These are phyloP conservation scores for Pseudomyrmex cubaensis DNA, from an alignment of 1,140 invertebrate genomes.

Conservation along the genomic window DNA sequence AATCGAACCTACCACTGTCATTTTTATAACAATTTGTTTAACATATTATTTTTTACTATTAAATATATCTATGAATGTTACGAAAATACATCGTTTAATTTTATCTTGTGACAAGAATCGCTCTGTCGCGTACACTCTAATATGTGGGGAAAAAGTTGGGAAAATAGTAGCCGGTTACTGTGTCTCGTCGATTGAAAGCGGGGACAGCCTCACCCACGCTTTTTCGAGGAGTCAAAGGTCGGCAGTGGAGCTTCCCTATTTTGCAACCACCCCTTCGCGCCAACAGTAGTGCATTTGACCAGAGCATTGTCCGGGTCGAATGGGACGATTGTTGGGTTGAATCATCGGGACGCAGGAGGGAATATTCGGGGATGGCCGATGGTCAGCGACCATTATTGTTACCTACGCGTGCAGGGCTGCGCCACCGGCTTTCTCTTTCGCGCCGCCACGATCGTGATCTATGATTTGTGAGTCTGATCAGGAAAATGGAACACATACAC, in stretches of 20 bases:
- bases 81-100: neutral
- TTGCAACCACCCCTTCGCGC: constrained; percentile 72
- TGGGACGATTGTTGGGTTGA: constrained; percentile 82
- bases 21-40: neutral
- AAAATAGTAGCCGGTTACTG: constrained; percentile 12
- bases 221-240: constrained; percentile 65
- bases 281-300: constrained; percentile 80
- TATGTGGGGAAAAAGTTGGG: constrained; percentile 41
- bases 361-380: constrained; percentile 81
- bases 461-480: constrained; percentile 6
- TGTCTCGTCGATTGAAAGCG: constrained; percentile 57
- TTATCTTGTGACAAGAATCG: neutral
- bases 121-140: neutral
- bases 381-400: constrained; percentile 81
- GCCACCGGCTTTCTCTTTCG: constrained; percentile 3
- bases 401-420: constrained; percentile 55
- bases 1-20: neutral
- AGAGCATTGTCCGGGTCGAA: constrained; percentile 79
- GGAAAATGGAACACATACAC: constrained; percentile 27
- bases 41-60: neutral
- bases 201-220: constrained; percentile 76
- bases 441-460: constrained; percentile 20
- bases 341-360: constrained; percentile 76
- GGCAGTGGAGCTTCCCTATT: constrained; percentile 72
- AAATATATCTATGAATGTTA: neutral